Conservation (phyloP, 1,140 invertebrate genomes). For the Penaeus chinensis region DNA sequence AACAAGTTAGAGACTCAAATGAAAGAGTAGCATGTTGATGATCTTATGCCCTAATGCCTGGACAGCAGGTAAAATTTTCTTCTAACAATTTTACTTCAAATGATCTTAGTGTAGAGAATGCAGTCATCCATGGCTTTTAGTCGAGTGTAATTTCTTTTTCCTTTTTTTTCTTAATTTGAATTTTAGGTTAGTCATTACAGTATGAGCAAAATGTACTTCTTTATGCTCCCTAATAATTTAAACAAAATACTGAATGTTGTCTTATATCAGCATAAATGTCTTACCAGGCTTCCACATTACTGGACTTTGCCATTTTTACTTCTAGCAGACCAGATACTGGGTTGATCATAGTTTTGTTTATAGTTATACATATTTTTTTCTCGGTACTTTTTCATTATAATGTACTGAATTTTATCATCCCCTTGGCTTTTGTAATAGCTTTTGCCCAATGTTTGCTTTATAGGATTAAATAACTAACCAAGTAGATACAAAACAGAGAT, state of each 20-base stretch:
- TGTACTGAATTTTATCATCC: conserved; percentile 13
- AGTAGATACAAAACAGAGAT: conserved; percentile 23
- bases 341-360: conserved; percentile 3
- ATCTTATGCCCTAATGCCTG: too few relatives aligned
- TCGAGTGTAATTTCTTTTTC: not conserved
- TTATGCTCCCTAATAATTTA: too few relatives aligned
- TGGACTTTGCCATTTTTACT: conserved; percentile 23
- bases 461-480: not conserved
- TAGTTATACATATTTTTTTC: conserved; percentile 15
- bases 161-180: too few relatives aligned
- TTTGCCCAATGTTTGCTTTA: conserved; percentile 13
- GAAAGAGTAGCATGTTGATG: too few relatives aligned
- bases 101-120: conserved; percentile 8
- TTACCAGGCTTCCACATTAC: conserved; percentile 43
- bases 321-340: not conserved
- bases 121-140: not conserved
- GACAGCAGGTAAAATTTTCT: too few relatives aligned
- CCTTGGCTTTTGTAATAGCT: conserved; percentile 18
- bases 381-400: conserved; percentile 3
- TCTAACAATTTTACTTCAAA: too few relatives aligned
- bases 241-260: conserved; percentile 9
- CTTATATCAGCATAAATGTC: conserved; percentile 12
- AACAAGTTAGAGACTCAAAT: too few relatives aligned
- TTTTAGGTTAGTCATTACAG: conserved; percentile 14
- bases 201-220: not conserved